These are phyloP conservation scores for Stigmatopora argus DNA, from an alignment of 2,113 vertebrate genomes.

Conservation along the genomic window DNA sequence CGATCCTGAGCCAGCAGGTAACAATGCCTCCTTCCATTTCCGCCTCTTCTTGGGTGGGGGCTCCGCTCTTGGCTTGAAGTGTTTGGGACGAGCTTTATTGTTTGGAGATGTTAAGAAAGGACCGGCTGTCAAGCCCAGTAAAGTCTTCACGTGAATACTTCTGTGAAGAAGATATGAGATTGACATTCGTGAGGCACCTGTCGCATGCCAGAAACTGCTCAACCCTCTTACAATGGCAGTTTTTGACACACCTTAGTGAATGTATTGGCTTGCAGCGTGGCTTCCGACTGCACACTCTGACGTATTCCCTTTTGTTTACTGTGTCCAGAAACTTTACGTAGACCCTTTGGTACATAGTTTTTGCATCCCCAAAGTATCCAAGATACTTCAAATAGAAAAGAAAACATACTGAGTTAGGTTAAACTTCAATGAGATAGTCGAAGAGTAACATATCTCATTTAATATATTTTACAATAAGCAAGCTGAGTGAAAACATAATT, in stretches of 20 bases:
- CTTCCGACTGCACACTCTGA: slow-evolving; percentile 91
- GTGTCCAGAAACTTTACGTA: slow-evolving; percentile 98
- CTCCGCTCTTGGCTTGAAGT: slow-evolving; percentile 84
- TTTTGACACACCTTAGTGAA: slow-evolving; percentile 76
- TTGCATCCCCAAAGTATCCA: slow-evolving; percentile 95
- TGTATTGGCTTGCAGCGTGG: slow-evolving; percentile 87
- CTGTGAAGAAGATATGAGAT: slow-evolving; percentile 37
- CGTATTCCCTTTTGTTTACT: slow-evolving; percentile 95
- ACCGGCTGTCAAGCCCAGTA: slow-evolving; percentile 60
- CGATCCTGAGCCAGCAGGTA: slow-evolving; percentile 79
- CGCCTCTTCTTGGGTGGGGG: slow-evolving; percentile 96
- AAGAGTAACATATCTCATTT: not conserved
- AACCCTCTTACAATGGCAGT: not conserved
- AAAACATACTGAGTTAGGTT: slow-evolving; percentile 1
- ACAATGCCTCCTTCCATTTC: slow-evolving; percentile 94
- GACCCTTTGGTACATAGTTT: slow-evolving; percentile 92
- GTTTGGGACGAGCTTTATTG: slow-evolving; percentile 85
- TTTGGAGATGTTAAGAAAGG: slow-evolving; percentile 60
- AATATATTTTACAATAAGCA: not conserved
- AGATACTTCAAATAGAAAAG: slow-evolving; percentile 77
- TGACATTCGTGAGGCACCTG: slow-evolving; percentile 1
- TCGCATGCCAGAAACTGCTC: not conserved
- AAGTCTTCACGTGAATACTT: slow-evolving; percentile 67
- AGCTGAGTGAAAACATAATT: not conserved
- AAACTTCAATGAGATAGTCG: not conserved